These are phyloP conservation scores for Engraulis encrasicolus DNA, from an alignment of 2,113 vertebrate species.

Conservation along the genomic window DNA sequence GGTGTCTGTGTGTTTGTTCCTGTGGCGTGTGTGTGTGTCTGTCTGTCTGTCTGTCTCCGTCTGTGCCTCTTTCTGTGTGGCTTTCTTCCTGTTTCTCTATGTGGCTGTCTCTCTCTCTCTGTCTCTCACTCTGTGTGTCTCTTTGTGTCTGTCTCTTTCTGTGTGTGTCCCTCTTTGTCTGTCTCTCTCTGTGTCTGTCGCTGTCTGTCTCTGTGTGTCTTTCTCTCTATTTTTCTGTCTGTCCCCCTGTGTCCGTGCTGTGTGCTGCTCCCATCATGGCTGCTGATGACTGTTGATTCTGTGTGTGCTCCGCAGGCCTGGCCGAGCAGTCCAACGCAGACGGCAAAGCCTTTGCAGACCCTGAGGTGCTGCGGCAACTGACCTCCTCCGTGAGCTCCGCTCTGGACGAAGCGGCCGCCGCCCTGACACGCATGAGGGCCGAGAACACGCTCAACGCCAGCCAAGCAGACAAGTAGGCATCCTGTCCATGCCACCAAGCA, in stretches of 20 bases:
- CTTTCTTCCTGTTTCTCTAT: conserved; percentile 20
- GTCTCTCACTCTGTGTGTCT: no score
- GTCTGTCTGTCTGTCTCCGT: neutral
- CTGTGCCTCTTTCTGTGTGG: conserved; percentile 44
- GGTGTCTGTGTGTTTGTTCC: no score
- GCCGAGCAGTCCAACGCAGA: conserved; percentile 99
- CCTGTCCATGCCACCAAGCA: conserved; percentile 27
- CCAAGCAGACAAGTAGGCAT: conserved; percentile 97
- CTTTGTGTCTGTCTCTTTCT: neutral
- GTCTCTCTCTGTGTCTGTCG: neutral
- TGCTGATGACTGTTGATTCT: conserved; percentile 73
- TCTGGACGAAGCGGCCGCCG: conserved; percentile 96
- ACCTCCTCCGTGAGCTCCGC: conserved; percentile 98
- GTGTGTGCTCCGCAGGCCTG: conserved; percentile 86
- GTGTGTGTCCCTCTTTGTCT: neutral
- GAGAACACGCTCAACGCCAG: conserved; percentile 95
- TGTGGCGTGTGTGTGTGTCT: neutral
- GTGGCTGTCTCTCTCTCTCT: conserved; percentile 20
- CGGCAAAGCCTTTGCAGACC: conserved; percentile 99
- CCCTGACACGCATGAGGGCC: conserved; percentile 95
- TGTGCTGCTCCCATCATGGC: conserved; percentile 65
- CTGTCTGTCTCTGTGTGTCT: conserved; percentile 41
- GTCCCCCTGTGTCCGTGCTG: conserved; percentile 46
- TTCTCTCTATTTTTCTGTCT: conserved; percentile 23
- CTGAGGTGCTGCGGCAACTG: conserved; percentile 94